phyloP scores from a whole-genome alignment of 1,140 invertebrate genomes.

The Ephestia elutella region DNA sequence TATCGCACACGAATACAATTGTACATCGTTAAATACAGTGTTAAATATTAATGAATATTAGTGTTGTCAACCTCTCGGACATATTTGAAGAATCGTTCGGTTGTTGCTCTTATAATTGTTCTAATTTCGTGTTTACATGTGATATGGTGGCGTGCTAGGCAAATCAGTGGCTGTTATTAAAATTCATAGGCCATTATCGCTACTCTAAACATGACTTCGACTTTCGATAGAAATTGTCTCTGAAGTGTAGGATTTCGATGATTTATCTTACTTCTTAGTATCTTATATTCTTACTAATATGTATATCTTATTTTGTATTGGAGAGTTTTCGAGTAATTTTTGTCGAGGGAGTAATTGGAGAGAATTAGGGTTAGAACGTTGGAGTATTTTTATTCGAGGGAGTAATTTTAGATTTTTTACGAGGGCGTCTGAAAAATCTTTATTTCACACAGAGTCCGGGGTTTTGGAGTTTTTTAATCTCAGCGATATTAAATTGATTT shows the following conservation, averaged over 20 bases:
- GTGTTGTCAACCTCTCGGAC: background rate
- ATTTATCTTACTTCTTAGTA: too few relatives aligned
- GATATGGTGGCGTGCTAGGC: background rate
- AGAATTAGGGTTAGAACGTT: too few relatives aligned
- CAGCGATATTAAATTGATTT: too few relatives aligned
- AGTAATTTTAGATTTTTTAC: too few relatives aligned
- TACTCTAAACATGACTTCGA: background rate
- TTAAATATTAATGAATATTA: background rate
- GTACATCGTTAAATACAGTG: background rate
- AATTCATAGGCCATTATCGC: background rate
- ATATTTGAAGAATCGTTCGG: background rate
- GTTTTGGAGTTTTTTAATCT: too few relatives aligned
- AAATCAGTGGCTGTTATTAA: background rate
- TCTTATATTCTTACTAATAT: too few relatives aligned
- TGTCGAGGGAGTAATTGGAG: too few relatives aligned
- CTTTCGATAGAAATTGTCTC: background rate
- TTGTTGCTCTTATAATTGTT: background rate
- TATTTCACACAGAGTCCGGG: too few relatives aligned
- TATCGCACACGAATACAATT: background rate
- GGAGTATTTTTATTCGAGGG: too few relatives aligned
- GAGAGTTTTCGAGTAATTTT: too few relatives aligned
- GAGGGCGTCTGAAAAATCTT: too few relatives aligned
- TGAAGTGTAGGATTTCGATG: background rate
- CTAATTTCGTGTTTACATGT: background rate
- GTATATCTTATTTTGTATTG: too few relatives aligned